Conservation (phyloP, 1,140 invertebrate genomes). For the Philaenus spumarius region DNA sequence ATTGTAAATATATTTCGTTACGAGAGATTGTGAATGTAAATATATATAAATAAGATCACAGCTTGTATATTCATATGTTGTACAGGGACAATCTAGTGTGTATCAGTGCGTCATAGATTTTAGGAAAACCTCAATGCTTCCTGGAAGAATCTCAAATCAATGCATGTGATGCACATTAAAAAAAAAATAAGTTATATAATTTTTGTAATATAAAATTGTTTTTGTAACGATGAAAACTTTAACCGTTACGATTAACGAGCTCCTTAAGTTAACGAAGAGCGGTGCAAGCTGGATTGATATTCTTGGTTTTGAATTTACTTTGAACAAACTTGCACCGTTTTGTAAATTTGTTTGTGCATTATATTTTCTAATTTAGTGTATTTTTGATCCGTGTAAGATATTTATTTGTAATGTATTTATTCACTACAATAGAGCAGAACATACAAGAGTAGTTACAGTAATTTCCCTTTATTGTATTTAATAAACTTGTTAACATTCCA, state of each 20-base stretch:
- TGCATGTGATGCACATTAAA: conserved; percentile 1
- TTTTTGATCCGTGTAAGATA: background rate
- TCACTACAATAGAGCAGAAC: too few relatives aligned
- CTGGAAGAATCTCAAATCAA: conserved; percentile 23
- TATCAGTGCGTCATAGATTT: background rate
- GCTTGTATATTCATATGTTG: conserved; percentile 5
- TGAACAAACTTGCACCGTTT: background rate
- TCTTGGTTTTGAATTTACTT: background rate
- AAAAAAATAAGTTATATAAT: background rate
- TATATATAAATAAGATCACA: conserved; percentile 16
- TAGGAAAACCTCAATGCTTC: conserved; percentile 22
- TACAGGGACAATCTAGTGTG: background rate
- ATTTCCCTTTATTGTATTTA: too few relatives aligned
- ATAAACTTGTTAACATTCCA: too few relatives aligned
- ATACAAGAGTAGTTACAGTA: too few relatives aligned
- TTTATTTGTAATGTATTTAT: too few relatives aligned
- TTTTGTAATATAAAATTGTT: background rate
- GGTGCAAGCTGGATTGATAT: background rate
- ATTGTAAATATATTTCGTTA: too few relatives aligned
- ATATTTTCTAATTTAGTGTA: background rate
- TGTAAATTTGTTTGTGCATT: background rate
- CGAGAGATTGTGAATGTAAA: conserved; percentile 7
- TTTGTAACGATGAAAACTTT: conserved; percentile 1
- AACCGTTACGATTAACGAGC: background rate
- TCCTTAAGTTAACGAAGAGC: too few relatives aligned